Evolutionary conservation across 2,797 vertebrate species (phyloP), one percentile per base, ranked within the genome.

Genomic region (Esox masquinongy): DNA sequence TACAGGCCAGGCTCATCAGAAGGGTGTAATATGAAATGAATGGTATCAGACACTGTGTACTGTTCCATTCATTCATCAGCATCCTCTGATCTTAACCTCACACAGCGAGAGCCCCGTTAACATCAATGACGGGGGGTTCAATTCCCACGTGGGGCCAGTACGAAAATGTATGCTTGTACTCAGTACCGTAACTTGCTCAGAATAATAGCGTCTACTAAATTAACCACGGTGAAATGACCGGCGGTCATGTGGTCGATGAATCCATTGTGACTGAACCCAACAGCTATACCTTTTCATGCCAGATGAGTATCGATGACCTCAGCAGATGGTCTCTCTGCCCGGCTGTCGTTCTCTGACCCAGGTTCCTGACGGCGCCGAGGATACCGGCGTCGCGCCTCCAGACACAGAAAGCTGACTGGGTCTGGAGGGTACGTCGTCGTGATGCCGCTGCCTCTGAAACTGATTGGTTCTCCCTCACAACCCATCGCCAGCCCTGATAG

Each of bases 331-430:
- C 71, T 34, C 73, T 68, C n/a, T 67, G 43, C 19, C 43, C 15
- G 16, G 49, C 56, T 34, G 7, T 72, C 12, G 66, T 61, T 16
- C 47, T 59, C 67, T 50, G 31, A 22, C 24, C n/a, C 19, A 74
- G 29, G 59, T 43, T 26, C 7, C 17, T 47, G 15, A 47, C 8
- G 29, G 68, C 51, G 14, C 50, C 70, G 61, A 36, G 74, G 74
- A 76, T 71, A 6, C 39, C 47, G 9, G 68, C 14, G 3, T 47
- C 19, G 66, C 69, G 47, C 61, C 75, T 75, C 79, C 82, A 84
- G 29, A 64, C 26, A 34, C 47, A 51, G 56, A 81, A 77, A 29
- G 70, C 68, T 34, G 77, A 64, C 9, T 56, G 31, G 29, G 69
- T 50, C 56, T 31, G 73, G 16, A 70, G 14, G 24, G 39, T 11